Evolutionary conservation across 1,140 invertebrate species (phyloP).

Genomic region (Lepidurus arcticus): DNA sequence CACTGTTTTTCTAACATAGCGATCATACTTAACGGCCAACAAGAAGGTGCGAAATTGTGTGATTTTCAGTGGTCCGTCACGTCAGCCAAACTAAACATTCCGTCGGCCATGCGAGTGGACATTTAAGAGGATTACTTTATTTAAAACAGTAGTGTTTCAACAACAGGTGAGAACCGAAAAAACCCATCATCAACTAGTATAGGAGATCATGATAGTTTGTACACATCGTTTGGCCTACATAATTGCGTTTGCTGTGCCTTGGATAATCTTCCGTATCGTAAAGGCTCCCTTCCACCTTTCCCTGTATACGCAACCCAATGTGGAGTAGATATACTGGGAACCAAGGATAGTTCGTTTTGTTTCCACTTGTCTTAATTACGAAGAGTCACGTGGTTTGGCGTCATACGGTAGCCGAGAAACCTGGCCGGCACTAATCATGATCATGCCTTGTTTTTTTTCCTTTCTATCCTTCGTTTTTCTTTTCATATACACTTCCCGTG

Average conservation of each 20-base stretch:
- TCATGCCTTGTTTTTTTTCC: not conserved
- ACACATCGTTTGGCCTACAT: too few species aligned
- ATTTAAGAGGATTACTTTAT: not conserved
- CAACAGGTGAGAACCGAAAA: too few species aligned
- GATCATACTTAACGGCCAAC: not conserved
- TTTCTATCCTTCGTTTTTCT: not conserved
- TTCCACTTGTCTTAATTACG: not conserved
- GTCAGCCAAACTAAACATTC: not conserved
- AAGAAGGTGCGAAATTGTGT: conserved; percentile 9
- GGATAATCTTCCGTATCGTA: too few species aligned
- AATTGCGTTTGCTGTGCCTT: too few species aligned
- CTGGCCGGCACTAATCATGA: conserved; percentile 7
- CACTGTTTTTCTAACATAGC: not conserved
- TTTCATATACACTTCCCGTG: not conserved
- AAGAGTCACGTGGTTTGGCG: conserved; percentile 10
- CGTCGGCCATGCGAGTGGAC: not conserved
- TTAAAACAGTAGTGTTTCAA: too few species aligned
- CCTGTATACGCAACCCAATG: too few species aligned
- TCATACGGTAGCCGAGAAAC: conserved; percentile 17
- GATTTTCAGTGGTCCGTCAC: not conserved
- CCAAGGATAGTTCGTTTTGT: not conserved
- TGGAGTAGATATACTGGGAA: too few species aligned
- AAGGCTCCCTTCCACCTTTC: too few species aligned
- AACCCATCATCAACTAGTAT: too few species aligned
- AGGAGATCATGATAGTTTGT: too few species aligned